Base-by-base conservation (phyloP, 2,888 invertebrate genomes). In the Acanthosepion lycidas region DNA sequence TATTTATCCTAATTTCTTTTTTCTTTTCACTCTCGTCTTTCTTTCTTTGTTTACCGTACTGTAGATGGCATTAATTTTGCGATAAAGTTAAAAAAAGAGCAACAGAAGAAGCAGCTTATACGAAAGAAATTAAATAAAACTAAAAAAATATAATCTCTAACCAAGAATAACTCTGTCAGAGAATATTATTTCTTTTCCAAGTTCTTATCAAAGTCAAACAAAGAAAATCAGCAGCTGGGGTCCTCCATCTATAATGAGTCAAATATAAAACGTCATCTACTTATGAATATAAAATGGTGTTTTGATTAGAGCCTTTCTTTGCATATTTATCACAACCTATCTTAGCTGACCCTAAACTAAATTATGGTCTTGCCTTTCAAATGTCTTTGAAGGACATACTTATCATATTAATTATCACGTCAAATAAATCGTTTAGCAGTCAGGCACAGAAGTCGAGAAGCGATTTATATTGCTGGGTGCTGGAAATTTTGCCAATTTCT, bases 211-310 rank as follows among this genome's bases (percentile, higher is more conserved):
- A 78, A 78, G 6, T n/a, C n/a, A 78, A n/a, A n/a, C 78, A n/a
- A n/a, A 78, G n/a, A 59, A 59, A 59, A 59, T n/a, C 78, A n/a
- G 78, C 78, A 78, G 78, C 78, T n/a, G 15, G n/a, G 78, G 4
- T 4, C n/a, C 78, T n/a, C 78, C 78, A 78, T n/a, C n/a, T 78
- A 33, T 78, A 78, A 78, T 78, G 78, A 33, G n/a, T 78, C 15
- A 78, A 33, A 33, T 78, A 78, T 78, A 78, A 78, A 78, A 33
- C 78, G n/a, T 12, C n/a, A 78, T 78, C 78, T 78, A 6, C 78
- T 78, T 78, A 78, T 78, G 78, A 78, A 78, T 78, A 78, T 78
- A 78, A 78, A 78, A 78, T n/a, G 78, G 78, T 15, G n/a, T 78
- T 78, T 78, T 78, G 78, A 78, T 78, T 78, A 33, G 78, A 78